Percentiles rank a stretch among this genome's conserved stretches.
Evolutionary conservation across 2,113 vertebrate species (phyloP).

Genomic region (mouse (Mus musculus)): GRCm39 chrX:156081501-156082000

Average conservation of each 20-base stretch:
- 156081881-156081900: background rate
- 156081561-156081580: background rate
- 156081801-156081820: background rate
- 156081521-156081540: background rate
- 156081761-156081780: background rate
- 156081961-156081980: background rate
- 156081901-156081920: background rate
- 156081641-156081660: background rate
- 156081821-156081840: background rate
- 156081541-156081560: background rate
- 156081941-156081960: background rate
- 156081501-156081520: background rate
- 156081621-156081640: background rate
- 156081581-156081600: background rate
- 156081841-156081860: background rate
- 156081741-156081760: background rate
- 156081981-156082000: background rate
- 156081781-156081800: background rate
- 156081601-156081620: background rate
- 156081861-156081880: background rate
- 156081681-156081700: background rate
- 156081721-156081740: background rate
- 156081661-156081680: background rate
- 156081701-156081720: background rate
- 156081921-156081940: background rate